A percentile compares a stretch with the other conserved stretches of the same genome.
Conservation (phyloP, 2,113 vertebrate genomes). For the Phrynocephalus versicolor region DNA sequence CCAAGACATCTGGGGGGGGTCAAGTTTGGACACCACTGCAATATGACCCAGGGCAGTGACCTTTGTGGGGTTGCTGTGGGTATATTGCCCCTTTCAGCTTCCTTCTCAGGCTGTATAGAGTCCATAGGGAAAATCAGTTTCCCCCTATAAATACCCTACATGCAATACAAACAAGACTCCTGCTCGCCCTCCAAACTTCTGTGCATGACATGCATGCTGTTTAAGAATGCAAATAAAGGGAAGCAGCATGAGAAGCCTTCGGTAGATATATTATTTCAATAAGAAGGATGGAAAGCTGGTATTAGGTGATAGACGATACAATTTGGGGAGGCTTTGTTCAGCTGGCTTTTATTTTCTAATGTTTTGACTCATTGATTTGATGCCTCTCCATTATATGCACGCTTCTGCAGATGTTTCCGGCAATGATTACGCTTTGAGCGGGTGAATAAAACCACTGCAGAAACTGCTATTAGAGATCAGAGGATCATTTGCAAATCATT, state of each 20-base stretch:
- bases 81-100: too few relatives aligned
- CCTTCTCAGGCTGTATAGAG: not conserved
- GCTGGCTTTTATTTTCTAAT: conserved; percentile 74
- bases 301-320: conserved; percentile 64
- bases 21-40: too few relatives aligned
- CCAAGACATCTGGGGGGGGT: too few relatives aligned
- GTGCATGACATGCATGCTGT: not conserved
- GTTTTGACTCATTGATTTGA: conserved; percentile 76
- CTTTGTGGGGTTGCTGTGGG: too few relatives aligned
- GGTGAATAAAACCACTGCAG: conserved; percentile 69
- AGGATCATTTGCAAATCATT: conserved; percentile 67
- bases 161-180: not conserved
- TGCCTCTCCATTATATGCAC: conserved; percentile 68
- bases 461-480: conserved; percentile 67
- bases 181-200: too few relatives aligned
- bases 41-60: too few relatives aligned
- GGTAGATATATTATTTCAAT: conserved; percentile 58
- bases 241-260: not conserved
- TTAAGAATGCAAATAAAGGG: not conserved
- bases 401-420: conserved; percentile 68
- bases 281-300: conserved; percentile 57
- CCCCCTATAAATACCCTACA: not conserved
- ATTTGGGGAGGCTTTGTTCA: conserved; percentile 60
- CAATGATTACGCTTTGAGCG: conserved; percentile 65
- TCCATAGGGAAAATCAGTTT: not conserved